Evolutionary conservation across 2,797 vertebrate genomes (phyloP), one percentile per base, ranked within the genome.

Genomic region (Perodicticus potto): DNA sequence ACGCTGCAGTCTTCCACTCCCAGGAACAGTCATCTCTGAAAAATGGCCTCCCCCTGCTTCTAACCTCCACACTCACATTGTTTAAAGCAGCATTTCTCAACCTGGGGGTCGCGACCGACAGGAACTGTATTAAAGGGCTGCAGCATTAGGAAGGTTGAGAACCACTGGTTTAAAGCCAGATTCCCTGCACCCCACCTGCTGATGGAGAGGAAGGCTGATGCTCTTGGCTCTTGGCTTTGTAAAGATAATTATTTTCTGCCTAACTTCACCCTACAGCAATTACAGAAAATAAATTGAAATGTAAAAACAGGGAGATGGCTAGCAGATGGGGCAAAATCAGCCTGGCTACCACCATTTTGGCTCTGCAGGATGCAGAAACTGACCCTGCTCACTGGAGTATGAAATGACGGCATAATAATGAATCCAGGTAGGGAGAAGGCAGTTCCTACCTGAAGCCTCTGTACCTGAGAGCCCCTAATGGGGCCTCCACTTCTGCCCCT

Each of bases 191-290:
- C 57, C 53, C 2, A 0, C 9, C 16, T 65, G 45, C 3, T 6
- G 7, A 37, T 19, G 59, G 65, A 69, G 40, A 81, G 20, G 25
- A 83, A 89, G 78, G 27, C 40, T 25, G 69, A 74, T 67, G 86
- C 53, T 91, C 63, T 80, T 12, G 5, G 65, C n/a, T 22, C n/a
- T 95, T 29, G 10, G 55, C 40, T 92, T 89, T 49, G 57, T 65
- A 76, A 95, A 90, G 92, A 93, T 81, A 96, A 78, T 25, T 29
- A 77, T 61, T 94, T 94, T 77, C 23, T 8, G 45, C 32, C 49
- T 16, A 43, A 53, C 37, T 40, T 61, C 3, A 7, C 43, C 57
- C 80, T n/a, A 13, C 22, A 80, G 76, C 63, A 76, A 93, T 63
- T 53, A 78, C 0, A 10, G 83, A 49, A 96, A 93, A 91, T 22